A percentile compares a stretch with the other conserved stretches of the same genome.
Evolutionary conservation across 2,113 vertebrate species (phyloP).

Genomic region (Elgaria multicarinata): DNA sequence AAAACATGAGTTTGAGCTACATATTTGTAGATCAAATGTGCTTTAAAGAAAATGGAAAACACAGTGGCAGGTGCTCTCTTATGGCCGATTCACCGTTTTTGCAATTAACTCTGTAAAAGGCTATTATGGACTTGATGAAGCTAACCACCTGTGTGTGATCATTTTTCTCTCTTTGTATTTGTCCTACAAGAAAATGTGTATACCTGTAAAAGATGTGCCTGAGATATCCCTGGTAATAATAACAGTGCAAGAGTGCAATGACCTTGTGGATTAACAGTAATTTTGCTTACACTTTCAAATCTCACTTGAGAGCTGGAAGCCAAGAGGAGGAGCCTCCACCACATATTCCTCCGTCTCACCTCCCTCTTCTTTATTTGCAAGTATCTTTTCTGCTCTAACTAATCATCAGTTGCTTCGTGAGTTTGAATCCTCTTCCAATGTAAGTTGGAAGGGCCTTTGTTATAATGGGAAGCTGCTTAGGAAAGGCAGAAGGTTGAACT

Average conservation of each 20-base stretch:
- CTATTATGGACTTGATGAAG: too few species aligned
- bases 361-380: not conserved
- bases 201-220: not conserved
- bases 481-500: not conserved
- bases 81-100: not conserved
- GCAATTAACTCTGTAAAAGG: not conserved
- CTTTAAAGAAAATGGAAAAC: not conserved
- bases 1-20: not conserved
- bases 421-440: not conserved
- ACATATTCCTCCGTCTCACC: not conserved
- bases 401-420: not conserved
- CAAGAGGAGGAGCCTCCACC: not conserved
- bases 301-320: not conserved
- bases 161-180: not conserved
- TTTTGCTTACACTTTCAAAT: not conserved
- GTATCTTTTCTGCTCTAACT: not conserved
- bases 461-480: not conserved
- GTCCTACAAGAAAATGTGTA: not conserved
- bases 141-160: not conserved
- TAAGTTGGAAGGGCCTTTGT: not conserved
- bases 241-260: not conserved
- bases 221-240: not conserved
- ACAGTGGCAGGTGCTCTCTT: not conserved
- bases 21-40: not conserved
- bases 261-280: not conserved